Percentiles rank a stretch among this genome's conserved stretches.
phyloP scores from a whole-genome alignment of 1,140 invertebrate genomes.

The Adoxophyes honmai region DNA sequence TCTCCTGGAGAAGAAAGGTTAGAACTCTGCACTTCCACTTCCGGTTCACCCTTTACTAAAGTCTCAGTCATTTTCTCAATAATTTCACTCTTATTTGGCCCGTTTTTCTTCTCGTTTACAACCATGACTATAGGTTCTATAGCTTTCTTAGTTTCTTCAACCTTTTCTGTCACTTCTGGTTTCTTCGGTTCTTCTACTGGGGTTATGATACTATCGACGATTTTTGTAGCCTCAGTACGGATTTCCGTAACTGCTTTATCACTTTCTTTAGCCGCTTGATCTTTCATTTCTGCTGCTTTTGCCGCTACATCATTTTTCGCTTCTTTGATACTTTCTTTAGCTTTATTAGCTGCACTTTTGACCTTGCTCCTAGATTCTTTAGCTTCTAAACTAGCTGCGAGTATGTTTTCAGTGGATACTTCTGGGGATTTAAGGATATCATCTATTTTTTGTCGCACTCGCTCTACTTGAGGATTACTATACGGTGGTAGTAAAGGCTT shows the following conservation, averaged over 20 bases:
- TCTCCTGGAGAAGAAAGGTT: slow-evolving; percentile 63
- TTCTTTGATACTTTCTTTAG: slow-evolving; percentile 45
- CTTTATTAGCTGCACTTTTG: slow-evolving; percentile 50
- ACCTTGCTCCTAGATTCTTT: slow-evolving; percentile 48
- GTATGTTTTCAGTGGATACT: slow-evolving; percentile 65
- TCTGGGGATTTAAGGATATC: slow-evolving; percentile 68
- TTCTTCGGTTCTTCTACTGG: slow-evolving; percentile 60
- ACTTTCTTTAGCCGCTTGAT: slow-evolving; percentile 45
- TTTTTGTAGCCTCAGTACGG: slow-evolving; percentile 55
- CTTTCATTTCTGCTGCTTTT: slow-evolving; percentile 50
- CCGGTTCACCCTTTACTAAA: slow-evolving; percentile 65
- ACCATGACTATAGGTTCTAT: slow-evolving; percentile 67
- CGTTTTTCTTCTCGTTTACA: slow-evolving; percentile 57
- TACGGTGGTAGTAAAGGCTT: slow-evolving; percentile 63
- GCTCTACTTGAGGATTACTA: slow-evolving; percentile 70
- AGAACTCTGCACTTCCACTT: slow-evolving; percentile 71
- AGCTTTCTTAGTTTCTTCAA: slow-evolving; percentile 51
- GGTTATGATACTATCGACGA: slow-evolving; percentile 60
- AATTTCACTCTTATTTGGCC: slow-evolving; percentile 25
- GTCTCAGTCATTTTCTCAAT: slow-evolving; percentile 60
- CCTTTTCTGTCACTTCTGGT: slow-evolving; percentile 26
- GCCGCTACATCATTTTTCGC: slow-evolving; percentile 41
- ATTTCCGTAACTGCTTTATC: slow-evolving; percentile 52
- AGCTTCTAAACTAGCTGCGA: slow-evolving; percentile 38
- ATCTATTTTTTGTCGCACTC: slow-evolving; percentile 73